These are phyloP conservation scores for Emydocephalus ijimae DNA, from an alignment of 2,113 vertebrate species.

Conservation along the genomic window DNA sequence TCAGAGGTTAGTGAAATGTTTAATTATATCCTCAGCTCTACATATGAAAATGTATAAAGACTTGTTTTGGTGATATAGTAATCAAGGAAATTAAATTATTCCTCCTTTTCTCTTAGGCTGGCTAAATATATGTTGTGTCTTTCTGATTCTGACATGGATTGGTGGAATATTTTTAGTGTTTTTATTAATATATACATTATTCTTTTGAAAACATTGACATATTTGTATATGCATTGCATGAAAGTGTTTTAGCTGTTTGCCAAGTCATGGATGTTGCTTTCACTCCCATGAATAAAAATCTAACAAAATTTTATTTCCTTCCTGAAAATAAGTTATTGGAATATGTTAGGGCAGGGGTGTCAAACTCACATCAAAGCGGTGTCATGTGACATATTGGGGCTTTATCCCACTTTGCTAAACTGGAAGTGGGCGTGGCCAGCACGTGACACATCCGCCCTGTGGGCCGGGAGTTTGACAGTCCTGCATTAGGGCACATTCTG, in stretches of 20 bases:
- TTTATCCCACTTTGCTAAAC: too few species aligned
- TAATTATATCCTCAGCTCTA: not conserved
- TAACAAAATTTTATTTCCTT: not conserved
- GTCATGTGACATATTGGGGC: too few species aligned
- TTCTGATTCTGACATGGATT: not conserved
- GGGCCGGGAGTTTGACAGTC: too few species aligned
- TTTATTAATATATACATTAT: not conserved
- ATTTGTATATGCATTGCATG: not conserved
- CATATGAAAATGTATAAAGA: constrained; percentile 23
- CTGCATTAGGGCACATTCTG: not conserved
- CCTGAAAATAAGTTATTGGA: not conserved
- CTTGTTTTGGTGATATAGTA: not conserved
- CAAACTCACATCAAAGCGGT: too few species aligned
- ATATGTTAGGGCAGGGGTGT: not conserved
- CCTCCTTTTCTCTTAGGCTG: not conserved
- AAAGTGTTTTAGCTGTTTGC: not conserved
- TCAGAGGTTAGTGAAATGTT: constrained; percentile 10
- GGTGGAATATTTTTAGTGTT: not conserved
- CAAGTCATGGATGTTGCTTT: not conserved
- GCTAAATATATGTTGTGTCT: not conserved
- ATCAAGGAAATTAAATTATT: not conserved
- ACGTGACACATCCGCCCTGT: too few species aligned
- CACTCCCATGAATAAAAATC: not conserved
- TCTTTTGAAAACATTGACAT: not conserved
- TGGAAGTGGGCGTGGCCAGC: too few species aligned